Conservation (phyloP, 1,140 invertebrate genomes). For the Neuroterus valhalla region DNA sequence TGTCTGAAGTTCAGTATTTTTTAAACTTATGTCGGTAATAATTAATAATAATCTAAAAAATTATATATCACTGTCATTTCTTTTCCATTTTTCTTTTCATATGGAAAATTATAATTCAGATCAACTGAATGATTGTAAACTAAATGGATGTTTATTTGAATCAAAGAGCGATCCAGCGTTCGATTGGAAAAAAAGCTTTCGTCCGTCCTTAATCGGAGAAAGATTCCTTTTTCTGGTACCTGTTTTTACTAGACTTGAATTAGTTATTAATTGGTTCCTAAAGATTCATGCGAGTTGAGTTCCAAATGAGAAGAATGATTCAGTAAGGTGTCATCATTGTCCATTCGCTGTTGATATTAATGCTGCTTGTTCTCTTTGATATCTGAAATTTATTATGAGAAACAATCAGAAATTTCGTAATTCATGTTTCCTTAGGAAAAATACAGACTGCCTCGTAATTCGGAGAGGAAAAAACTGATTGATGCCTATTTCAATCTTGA, state of each 20-base stretch:
- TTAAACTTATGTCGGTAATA: not conserved
- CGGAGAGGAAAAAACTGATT: not conserved
- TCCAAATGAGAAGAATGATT: conserved; percentile 40
- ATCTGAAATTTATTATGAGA: conserved; percentile 40
- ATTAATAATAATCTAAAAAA: not conserved
- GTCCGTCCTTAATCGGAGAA: not conserved
- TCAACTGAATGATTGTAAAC: not conserved
- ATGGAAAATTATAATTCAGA: no score
- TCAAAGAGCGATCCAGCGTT: conserved; percentile 1
- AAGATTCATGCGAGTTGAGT: conserved; percentile 9
- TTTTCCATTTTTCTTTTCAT: no score
- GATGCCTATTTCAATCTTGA: not conserved
- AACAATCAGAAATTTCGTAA: not conserved
- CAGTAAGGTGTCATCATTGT: conserved; percentile 37
- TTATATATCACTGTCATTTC: not conserved
- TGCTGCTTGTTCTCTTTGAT: conserved; percentile 42
- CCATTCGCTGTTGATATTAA: conserved; percentile 6
- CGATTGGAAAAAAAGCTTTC: not conserved
- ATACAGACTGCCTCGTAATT: not conserved
- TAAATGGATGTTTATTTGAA: not conserved
- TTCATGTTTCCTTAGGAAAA: not conserved
- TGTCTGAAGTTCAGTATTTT: not conserved
- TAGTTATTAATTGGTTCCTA: conserved; percentile 10
- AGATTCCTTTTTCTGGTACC: not conserved
- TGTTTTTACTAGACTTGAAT: conserved; percentile 7